Evolutionary conservation across 2,797 vertebrate species (phyloP).

Genomic region (Nasua narica): DNA sequence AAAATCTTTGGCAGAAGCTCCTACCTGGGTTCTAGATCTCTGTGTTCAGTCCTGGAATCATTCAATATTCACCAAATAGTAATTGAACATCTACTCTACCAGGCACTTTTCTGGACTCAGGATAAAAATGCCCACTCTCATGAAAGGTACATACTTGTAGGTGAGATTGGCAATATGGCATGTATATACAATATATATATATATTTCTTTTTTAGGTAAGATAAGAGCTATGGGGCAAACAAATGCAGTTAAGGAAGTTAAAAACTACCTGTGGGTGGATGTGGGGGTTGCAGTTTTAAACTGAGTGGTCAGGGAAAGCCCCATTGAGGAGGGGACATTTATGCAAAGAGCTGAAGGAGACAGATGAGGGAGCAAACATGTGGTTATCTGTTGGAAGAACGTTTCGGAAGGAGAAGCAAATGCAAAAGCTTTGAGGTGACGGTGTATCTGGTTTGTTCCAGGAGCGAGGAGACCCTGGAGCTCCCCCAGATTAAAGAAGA

Average conservation of each 20-base stretch:
- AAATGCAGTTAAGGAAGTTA: background rate
- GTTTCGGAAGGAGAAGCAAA: constrained; percentile 13
- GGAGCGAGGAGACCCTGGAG: background rate
- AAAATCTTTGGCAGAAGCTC: background rate
- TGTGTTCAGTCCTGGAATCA: background rate
- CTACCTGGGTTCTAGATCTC: background rate
- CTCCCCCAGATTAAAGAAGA: background rate
- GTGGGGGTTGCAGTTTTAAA: background rate
- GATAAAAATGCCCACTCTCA: background rate
- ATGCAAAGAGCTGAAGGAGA: background rate
- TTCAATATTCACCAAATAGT: background rate
- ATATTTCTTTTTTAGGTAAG: background rate
- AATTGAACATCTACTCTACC: background rate
- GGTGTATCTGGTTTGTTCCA: background rate
- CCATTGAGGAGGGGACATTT: background rate
- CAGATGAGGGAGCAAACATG: background rate
- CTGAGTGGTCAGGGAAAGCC: background rate
- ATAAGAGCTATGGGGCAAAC: background rate
- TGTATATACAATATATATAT: background rate
- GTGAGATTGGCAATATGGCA: background rate
- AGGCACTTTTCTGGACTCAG: background rate
- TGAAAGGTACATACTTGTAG: background rate
- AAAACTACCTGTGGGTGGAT: background rate
- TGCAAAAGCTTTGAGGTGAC: background rate
- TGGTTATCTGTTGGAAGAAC: background rate